phyloP scores from a whole-genome alignment of 2,113 vertebrate species.

The Loxodonta africana region DNA sequence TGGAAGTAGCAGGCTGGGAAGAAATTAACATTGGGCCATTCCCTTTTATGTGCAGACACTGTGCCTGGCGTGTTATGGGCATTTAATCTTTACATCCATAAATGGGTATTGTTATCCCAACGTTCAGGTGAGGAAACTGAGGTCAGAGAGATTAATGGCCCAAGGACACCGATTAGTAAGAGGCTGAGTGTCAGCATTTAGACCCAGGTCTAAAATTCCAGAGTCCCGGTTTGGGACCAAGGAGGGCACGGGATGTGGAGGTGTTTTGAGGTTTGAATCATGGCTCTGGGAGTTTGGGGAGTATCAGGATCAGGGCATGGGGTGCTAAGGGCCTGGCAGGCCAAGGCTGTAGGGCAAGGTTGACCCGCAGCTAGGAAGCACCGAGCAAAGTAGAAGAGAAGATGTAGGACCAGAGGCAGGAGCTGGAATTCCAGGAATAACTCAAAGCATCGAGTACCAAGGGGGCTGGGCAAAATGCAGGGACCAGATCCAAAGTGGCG shows the following conservation, averaged over 20 bases:
- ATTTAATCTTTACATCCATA: background rate
- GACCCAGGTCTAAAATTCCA: background rate
- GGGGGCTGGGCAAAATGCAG: background rate
- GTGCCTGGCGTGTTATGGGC: background rate
- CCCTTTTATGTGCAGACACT: background rate
- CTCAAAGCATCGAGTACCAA: background rate
- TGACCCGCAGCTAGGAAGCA: background rate
- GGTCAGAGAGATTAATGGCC: background rate
- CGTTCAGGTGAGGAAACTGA: conserved; percentile 33
- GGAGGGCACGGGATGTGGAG: background rate
- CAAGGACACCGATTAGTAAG: background rate
- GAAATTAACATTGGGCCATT: background rate
- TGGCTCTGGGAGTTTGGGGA: background rate
- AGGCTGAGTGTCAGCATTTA: background rate
- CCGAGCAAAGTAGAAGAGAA: background rate
- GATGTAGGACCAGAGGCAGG: background rate
- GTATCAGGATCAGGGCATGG: background rate
- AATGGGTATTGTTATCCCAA: background rate
- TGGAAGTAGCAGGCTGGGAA: background rate
- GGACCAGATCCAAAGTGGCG: no score
- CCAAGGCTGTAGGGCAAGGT: background rate
- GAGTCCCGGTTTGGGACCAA: background rate
- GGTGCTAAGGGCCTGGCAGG: background rate
- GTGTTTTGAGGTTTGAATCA: background rate
- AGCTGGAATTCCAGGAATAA: background rate